Evolutionary conservation across 1,140 invertebrate species (phyloP).

Genomic region (Mamestra configurata): DNA sequence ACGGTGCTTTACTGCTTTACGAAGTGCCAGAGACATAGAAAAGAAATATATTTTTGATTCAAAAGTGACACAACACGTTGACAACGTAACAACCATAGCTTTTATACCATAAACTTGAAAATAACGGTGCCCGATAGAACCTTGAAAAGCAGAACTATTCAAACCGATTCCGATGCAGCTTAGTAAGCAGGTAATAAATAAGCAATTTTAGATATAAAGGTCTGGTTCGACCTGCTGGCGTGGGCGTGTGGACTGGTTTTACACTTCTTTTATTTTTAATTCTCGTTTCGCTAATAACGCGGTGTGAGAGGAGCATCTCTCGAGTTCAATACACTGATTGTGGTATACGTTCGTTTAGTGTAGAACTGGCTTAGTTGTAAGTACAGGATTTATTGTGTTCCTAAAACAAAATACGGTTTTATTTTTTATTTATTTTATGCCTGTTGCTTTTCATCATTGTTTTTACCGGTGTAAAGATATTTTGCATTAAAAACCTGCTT

Average conservation of each 20-base stretch:
- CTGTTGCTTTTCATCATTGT: neutral
- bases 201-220: constrained; percentile 50
- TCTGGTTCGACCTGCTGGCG: constrained; percentile 21
- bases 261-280: constrained; percentile 49
- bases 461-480: neutral
- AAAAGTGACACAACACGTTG: neutral
- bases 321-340: constrained; percentile 49
- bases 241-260: constrained; percentile 48
- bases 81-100: neutral
- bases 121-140: constrained; percentile 33
- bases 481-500: too few relatives aligned
- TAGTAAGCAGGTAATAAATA: constrained; percentile 48
- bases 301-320: constrained; percentile 41
- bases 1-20: neutral
- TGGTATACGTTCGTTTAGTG: constrained; percentile 21
- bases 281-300: constrained; percentile 50
- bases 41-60: neutral
- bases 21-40: neutral
- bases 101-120: neutral
- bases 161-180: constrained; percentile 14
- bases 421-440: neutral
- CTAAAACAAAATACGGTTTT: neutral
- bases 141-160: constrained; percentile 27
- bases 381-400: constrained; percentile 19
- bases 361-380: neutral